These are phyloP conservation scores for Laothoe populi DNA, from an alignment of 2,888 invertebrate genomes.

Conservation along the genomic window DNA sequence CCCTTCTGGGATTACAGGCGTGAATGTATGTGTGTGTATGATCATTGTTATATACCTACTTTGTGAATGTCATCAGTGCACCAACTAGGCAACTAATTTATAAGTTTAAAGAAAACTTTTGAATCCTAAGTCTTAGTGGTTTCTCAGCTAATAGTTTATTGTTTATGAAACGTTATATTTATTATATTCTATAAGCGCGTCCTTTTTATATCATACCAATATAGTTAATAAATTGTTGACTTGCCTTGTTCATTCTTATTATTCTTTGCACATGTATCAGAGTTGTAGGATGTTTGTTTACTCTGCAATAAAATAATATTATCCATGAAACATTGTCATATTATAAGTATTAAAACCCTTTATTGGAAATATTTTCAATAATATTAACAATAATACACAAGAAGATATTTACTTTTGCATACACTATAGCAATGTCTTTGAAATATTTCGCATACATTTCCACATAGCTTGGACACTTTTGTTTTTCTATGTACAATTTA, in stretches of 20 bases:
- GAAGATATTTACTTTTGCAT: constrained; percentile 55
- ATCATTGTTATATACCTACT: too few species aligned
- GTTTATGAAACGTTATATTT: too few species aligned
- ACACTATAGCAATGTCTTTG: constrained; percentile 62
- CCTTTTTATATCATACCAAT: constrained; percentile 1
- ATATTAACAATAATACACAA: constrained; percentile 44
- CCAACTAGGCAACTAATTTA: too few species aligned
- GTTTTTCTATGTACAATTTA: constrained; percentile 63
- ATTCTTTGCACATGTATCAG: constrained; percentile 41
- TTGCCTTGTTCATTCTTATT: constrained; percentile 55
- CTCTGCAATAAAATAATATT: constrained; percentile 43
- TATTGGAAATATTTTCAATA: neutral
- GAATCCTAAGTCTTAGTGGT: too few species aligned
- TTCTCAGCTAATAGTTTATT: too few species aligned
- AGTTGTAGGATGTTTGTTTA: constrained; percentile 43
- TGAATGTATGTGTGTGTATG: too few species aligned
- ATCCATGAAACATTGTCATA: neutral
- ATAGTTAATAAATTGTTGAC: constrained; percentile 25
- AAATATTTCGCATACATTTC: constrained; percentile 66
- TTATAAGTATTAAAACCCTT: too few species aligned
- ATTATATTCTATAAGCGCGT: too few species aligned
- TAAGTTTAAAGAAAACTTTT: too few species aligned
- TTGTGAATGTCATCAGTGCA: too few species aligned
- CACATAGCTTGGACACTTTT: constrained; percentile 69
- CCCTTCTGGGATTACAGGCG: too few species aligned